Conservation (phyloP, 2,113 vertebrate species). For the Odobenus rosmarus region DNA sequence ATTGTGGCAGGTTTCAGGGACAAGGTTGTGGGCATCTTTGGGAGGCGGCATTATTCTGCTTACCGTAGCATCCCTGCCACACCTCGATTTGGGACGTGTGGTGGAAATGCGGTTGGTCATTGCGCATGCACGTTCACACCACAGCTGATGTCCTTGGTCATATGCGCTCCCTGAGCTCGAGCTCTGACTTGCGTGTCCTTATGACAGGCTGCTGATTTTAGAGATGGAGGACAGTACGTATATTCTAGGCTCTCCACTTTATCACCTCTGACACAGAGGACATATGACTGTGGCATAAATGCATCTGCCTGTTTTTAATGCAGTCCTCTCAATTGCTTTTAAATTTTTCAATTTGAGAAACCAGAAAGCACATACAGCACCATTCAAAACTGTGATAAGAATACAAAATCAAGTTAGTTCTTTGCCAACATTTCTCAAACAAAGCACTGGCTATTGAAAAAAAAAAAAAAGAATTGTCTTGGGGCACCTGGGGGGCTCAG, state of each 20-base stretch:
- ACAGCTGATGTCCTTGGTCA: not conserved
- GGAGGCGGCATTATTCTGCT: no score
- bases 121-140: fast-evolving
- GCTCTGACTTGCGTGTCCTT: not conserved
- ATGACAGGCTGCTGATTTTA: fast-evolving
- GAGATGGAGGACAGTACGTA: not conserved
- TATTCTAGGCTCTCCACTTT: not conserved
- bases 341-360: not conserved
- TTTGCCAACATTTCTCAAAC: not conserved
- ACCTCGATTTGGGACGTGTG: no score
- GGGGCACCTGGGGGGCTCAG: no score
- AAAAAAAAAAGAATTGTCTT: not conserved
- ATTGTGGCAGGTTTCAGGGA: not conserved
- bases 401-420: not conserved
- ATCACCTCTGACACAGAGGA: not conserved
- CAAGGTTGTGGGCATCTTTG: not conserved
- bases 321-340: not conserved
- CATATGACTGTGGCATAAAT: not conserved
- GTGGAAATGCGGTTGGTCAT: no score
- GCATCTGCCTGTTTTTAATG: not conserved
- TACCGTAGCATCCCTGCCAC: no score
- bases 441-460: not conserved
- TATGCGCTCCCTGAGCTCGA: no score
- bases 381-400: not conserved
- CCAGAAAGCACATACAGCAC: not conserved